Evolutionary conservation across 2,888 invertebrate genomes (phyloP), one percentile per base, ranked within the genome.

Genomic region (Netelia virgata): DNA sequence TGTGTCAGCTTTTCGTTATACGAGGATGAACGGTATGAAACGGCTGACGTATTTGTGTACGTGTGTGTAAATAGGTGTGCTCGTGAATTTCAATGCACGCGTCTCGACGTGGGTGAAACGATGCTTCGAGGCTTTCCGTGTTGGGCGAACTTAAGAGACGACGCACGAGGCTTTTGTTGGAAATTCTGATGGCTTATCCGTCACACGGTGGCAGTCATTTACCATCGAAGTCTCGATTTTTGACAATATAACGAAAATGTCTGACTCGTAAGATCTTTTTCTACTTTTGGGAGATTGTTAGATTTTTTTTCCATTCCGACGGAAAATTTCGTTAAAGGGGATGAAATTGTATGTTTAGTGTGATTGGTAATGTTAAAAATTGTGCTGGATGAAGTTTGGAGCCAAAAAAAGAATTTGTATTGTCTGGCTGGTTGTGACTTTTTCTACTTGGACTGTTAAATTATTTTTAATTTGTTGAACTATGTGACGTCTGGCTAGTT

Each of bases 121-220:
- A 75, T 41, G 41, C 75, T 47, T 47, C 66, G 64, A 75, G 61
- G 64, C 57, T 72, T 72, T 61, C 16, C 57, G 55, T 43, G 43
- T n/a, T 36, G 10, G 59, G 18, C 20, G 5, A 57, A 73, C 68
- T 69, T 74, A 28, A 63, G 57, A 69, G 73, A 74, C 69, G 73
- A 73, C 61, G 57, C n/a, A 64, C n/a, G 59, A 55, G 57, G 36
- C 61, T 69, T 78, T 69, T 18, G 57, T 68, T 68, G 57, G 57
- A 57, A 66, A 43, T 23, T 66, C 66, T 47, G 43, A 57, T 59
- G 59, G 66, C 68, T 66, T 76, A 66, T 76, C 76, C 23, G 20
- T 64, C 50, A 74, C 10, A 23, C 11, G n/a, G 16, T 57, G 57
- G n/a, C 76, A 43, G 53, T 69, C 50, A 69, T 69, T 69, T 50